Conservation (phyloP, 1,140 invertebrate genomes). For the Steinernema feltiae region DNA sequence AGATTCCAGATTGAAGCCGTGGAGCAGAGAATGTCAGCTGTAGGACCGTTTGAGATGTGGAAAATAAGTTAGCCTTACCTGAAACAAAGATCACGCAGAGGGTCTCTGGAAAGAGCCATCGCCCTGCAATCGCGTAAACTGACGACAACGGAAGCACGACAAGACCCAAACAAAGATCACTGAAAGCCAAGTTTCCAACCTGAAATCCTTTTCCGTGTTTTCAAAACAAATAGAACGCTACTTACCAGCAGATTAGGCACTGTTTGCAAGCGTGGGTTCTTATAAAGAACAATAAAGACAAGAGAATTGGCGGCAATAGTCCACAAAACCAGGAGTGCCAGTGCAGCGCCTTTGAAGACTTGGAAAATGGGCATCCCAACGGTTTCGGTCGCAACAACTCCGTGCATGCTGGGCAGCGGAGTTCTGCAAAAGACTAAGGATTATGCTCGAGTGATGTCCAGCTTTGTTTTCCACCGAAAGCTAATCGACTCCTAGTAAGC, state of each 20-base stretch:
- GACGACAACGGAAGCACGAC: conserved; percentile 55
- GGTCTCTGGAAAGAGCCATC: conserved; percentile 56
- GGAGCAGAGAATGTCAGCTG: conserved; percentile 56
- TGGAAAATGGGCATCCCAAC: conserved; percentile 32
- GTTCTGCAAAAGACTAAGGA: neutral
- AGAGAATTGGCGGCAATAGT: conserved; percentile 52
- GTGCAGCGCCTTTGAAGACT: conserved; percentile 46
- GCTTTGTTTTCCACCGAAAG: conserved; percentile 10
- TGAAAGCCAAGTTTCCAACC: conserved; percentile 58
- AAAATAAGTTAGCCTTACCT: conserved; percentile 30
- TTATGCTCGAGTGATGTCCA: conserved; percentile 12
- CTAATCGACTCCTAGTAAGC: neutral
- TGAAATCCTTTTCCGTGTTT: too few species aligned
- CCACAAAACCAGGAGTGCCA: conserved; percentile 53
- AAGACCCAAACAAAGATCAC: conserved; percentile 52
- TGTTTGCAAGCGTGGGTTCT: conserved; percentile 56
- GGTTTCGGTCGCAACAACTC: neutral
- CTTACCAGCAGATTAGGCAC: conserved; percentile 56
- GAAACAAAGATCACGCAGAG: conserved; percentile 57
- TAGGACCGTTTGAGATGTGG: conserved; percentile 17
- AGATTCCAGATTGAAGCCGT: conserved; percentile 57
- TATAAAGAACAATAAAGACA: conserved; percentile 56
- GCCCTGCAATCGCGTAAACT: conserved; percentile 55
- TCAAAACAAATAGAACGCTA: too few species aligned
- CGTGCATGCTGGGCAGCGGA: neutral